A percentile compares a stretch with the other conserved stretches of the same genome.
Conservation (phyloP, 2,888 invertebrate species). For the Strigamia maritima region DNA sequence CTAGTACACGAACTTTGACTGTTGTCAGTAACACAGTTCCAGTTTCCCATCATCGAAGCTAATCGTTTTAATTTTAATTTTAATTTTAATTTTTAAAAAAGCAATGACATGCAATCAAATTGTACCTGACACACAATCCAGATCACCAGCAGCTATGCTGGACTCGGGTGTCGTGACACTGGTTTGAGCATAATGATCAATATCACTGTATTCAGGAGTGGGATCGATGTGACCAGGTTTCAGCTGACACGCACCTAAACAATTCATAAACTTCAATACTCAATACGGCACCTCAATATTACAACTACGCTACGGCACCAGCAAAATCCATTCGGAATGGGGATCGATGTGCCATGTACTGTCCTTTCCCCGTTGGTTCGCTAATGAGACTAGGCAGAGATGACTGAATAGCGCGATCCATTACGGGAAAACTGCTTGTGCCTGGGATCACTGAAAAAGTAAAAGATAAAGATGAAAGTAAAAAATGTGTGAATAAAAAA, state of each 20-base stretch:
- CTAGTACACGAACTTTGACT: conserved; percentile 48
- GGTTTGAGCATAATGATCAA: conserved; percentile 45
- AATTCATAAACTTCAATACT: no score
- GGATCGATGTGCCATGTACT: conserved; percentile 19
- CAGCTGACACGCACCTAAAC: neutral
- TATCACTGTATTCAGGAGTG: conserved; percentile 48
- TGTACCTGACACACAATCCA: conserved; percentile 42
- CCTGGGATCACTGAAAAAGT: conserved; percentile 34
- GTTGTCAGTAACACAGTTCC: conserved; percentile 49
- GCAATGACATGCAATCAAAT: neutral
- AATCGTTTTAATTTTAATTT: neutral
- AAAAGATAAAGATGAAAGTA: no score
- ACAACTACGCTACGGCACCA: no score
- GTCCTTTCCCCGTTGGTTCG: conserved; percentile 40
- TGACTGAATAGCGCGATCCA: conserved; percentile 57
- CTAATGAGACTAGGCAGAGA: conserved; percentile 53
- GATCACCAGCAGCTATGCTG: conserved; percentile 46
- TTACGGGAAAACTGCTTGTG: conserved; percentile 44
- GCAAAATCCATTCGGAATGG: conserved; percentile 21
- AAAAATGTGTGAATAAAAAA: no score
- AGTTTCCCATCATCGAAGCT: conserved; percentile 47
- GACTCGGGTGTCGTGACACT: conserved; percentile 45
- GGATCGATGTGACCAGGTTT: conserved; percentile 44
- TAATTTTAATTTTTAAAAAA: neutral
- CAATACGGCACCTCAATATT: no score